Base-by-base conservation (phyloP, 2,113 vertebrate genomes). In the Pelecanus crispus region DNA sequence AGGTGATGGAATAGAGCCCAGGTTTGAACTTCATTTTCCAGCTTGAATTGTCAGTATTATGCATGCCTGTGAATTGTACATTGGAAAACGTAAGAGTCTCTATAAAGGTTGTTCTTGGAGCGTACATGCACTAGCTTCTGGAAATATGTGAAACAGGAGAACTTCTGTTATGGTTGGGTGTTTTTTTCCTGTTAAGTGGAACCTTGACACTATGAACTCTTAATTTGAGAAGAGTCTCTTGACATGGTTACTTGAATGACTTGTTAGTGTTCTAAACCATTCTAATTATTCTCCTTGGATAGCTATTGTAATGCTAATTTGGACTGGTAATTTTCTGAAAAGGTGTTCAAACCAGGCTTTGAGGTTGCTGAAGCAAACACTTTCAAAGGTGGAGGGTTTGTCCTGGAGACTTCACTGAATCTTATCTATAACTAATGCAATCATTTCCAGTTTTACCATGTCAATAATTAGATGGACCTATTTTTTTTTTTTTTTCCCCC, bases 61-160 rank as follows among this genome's bases (percentile, higher is more conserved):
- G 15, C n/a, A 13, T 40, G 14, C 10, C n/a, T 79, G 2, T 52
- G 38, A 72, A 49, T 7, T 85, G n/a, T 40, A 36, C 6, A 0
- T 17, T 83, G 18, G 13, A 49, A 90, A 88, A 17, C 9, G 0
- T 10, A 4, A 17, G 36, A 78, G 20, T 50, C 29, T 55, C 0
- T 80, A 0, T 42, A 56, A 45, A 34, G 28, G 14, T 79, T 44
- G 49, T 75, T 92, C 56, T 53, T 63, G 26, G 44, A n/a, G 16
- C 0, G 0, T 49, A 9, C 8, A 1, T 10, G 18, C 8, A 1
- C 10, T 56, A 26, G 8, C 24, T 73, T 36, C 62, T 73, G 68
- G 28, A 81, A 79, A 25, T 31, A 13, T 0, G 2, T n/a, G n/a
- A 63, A 86, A 34, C 1, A 25, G 7, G 49, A 66, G 9, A 85